A percentile compares a stretch with the other conserved stretches of the same genome.
Conservation (phyloP, 2,888 invertebrate genomes). For the Mellilla xanthometata region DNA sequence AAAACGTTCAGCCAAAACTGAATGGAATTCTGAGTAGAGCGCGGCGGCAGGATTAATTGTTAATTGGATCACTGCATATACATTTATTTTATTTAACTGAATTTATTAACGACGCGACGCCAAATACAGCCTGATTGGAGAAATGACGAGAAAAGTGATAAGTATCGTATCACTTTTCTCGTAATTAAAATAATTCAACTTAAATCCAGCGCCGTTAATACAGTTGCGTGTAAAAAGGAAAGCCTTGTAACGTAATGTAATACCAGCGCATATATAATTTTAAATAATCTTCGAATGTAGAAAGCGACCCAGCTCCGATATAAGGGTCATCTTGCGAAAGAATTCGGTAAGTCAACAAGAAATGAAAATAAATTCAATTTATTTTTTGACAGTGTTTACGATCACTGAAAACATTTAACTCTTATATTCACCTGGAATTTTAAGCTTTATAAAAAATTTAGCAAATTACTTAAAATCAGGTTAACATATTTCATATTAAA, state of each 20-base stretch:
- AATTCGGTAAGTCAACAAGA: constrained; percentile 44
- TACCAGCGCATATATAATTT: constrained; percentile 24
- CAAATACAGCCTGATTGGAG: constrained; percentile 49
- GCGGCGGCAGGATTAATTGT: constrained; percentile 65
- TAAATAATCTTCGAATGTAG: constrained; percentile 55
- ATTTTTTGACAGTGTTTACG: too few species aligned
- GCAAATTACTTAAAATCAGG: too few species aligned
- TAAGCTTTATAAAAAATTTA: too few species aligned
- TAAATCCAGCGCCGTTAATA: constrained; percentile 24
- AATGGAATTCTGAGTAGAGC: constrained; percentile 60
- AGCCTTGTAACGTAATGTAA: constrained; percentile 38
- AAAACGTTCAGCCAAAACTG: constrained; percentile 58
- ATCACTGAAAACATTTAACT: too few species aligned
- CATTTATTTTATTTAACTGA: constrained; percentile 59
- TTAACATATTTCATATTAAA: too few species aligned
- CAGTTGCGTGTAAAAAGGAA: constrained; percentile 33
- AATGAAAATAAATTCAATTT: constrained; percentile 41
- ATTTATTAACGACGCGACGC: constrained; percentile 51
- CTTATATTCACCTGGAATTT: too few species aligned
- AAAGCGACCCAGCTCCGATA: constrained; percentile 57
- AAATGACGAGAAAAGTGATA: constrained; percentile 44
- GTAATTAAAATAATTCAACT: constrained; percentile 29
- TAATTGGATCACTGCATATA: constrained; percentile 67
- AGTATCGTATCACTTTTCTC: too few species aligned
- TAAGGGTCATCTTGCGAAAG: constrained; percentile 72